Conservation (phyloP, 1,140 invertebrate genomes). For the Macrotrachela quadricornifera region DNA sequence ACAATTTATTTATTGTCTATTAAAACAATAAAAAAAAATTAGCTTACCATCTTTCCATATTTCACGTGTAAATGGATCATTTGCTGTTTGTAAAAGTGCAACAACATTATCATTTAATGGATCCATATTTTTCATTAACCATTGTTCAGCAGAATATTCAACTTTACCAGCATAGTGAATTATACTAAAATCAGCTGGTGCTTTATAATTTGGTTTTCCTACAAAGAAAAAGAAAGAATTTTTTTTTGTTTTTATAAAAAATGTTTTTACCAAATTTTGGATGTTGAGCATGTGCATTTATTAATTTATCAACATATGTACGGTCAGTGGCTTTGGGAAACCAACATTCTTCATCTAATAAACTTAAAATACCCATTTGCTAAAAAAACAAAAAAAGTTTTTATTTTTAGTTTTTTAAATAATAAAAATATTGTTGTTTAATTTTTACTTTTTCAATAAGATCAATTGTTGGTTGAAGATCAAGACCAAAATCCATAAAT, state of each 20-base stretch:
- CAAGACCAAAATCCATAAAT: slow-evolving; percentile 91
- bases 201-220: slow-evolving; percentile 76
- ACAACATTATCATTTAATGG: slow-evolving; percentile 97
- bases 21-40: background rate
- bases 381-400: no score
- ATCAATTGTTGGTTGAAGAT: slow-evolving; percentile 96
- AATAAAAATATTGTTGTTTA: no score
- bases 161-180: slow-evolving; percentile 98
- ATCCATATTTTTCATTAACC: slow-evolving; percentile 99
- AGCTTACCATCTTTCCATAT: slow-evolving; percentile 94
- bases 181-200: slow-evolving; percentile 81
- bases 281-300: slow-evolving; percentile 73
- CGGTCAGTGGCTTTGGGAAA: slow-evolving; percentile 99
- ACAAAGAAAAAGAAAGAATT: no score
- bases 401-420: no score
- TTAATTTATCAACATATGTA: slow-evolving; percentile 88
- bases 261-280: slow-evolving; percentile 60
- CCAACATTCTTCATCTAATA: slow-evolving; percentile 93
- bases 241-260: no score
- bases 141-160: slow-evolving; percentile 85
- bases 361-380: slow-evolving; percentile 91
- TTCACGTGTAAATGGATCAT: slow-evolving; percentile 79
- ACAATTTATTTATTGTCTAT: background rate
- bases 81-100: slow-evolving; percentile 71
- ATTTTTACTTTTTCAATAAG: slow-evolving; percentile 68